Percentiles rank a stretch among this genome's conserved stretches.
Conservation (phyloP, 2,113 vertebrate species). For the Odocoileus hemionus region DNA sequence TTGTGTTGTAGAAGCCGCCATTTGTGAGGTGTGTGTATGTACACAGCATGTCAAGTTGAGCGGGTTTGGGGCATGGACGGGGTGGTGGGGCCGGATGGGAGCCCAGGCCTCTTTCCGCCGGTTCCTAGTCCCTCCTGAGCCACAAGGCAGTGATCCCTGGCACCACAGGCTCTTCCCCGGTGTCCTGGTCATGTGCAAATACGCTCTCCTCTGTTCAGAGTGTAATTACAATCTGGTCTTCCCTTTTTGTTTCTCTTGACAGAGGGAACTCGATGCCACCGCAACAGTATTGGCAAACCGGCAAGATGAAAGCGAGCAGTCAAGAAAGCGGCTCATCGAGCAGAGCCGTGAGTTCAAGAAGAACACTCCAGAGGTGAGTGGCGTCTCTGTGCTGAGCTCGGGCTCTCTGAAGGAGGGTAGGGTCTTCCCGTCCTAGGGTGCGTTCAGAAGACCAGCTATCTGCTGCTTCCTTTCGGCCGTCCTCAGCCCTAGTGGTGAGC, state of each 20-base stretch:
- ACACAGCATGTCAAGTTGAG: accelerated
- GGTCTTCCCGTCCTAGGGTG: background rate
- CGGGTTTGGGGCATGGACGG: background rate
- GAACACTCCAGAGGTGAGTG: slow-evolving; percentile 97
- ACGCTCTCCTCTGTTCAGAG: background rate
- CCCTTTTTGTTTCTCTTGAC: slow-evolving; percentile 63
- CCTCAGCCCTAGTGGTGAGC: background rate
- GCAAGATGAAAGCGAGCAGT: slow-evolving; percentile 99
- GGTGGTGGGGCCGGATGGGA: background rate
- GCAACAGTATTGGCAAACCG: slow-evolving; percentile 97
- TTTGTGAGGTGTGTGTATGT: background rate
- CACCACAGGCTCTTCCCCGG: background rate
- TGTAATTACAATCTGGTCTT: background rate
- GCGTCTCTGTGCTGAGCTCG: accelerated
- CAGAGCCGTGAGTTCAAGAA: slow-evolving; percentile 99
- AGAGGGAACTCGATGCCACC: slow-evolving; percentile 98
- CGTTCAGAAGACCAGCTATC: background rate
- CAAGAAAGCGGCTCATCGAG: slow-evolving; percentile 97
- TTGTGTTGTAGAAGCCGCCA: background rate
- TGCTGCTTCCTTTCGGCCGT: background rate
- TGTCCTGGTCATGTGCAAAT: background rate
- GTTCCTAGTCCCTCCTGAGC: too few relatives aligned
- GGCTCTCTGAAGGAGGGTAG: background rate
- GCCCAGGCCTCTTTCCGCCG: accelerated
- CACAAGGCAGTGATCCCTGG: too few relatives aligned